phyloP scores from a whole-genome alignment of 2,113 vertebrate species.

The Herpailurus yagouaroundi region DNA sequence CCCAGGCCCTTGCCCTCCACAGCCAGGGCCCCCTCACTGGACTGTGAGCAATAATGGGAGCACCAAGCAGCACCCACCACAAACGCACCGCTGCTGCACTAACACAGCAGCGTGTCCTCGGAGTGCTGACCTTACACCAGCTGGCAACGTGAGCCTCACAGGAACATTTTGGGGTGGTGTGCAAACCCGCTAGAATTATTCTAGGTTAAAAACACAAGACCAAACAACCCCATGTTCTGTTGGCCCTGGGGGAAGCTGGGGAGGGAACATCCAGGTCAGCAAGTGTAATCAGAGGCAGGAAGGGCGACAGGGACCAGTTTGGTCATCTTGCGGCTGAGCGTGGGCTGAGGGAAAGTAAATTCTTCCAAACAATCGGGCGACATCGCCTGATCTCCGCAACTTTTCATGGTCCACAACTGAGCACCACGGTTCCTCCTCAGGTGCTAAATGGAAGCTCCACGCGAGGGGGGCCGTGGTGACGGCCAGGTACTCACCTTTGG shows the following conservation, averaged over 20 bases:
- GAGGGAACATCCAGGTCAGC: background rate
- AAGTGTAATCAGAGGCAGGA: background rate
- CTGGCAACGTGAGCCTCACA: background rate
- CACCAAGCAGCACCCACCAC: background rate
- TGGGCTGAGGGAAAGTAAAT: background rate
- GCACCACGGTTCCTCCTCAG: background rate
- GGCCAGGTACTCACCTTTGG: constrained; percentile 78
- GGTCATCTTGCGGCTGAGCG: background rate
- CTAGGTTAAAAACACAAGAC: background rate
- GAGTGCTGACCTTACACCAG: background rate
- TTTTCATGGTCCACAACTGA: background rate
- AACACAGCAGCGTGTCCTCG: background rate
- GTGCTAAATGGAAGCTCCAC: background rate
- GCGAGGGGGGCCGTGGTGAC: background rate
- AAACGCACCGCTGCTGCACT: background rate
- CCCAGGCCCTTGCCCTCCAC: background rate
- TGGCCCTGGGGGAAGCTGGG: background rate
- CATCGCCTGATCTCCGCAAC: background rate
- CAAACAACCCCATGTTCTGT: background rate
- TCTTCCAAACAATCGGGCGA: background rate
- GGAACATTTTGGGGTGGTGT: background rate
- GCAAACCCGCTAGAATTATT: background rate
- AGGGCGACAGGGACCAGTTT: background rate
- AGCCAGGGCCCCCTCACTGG: background rate
- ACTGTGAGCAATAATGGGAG: background rate